A percentile compares a stretch with the other conserved stretches of the same genome.
These are phyloP conservation scores for Catamblyrhynchus diadema DNA, from an alignment of 2,797 vertebrate species.

Conservation along the genomic window DNA sequence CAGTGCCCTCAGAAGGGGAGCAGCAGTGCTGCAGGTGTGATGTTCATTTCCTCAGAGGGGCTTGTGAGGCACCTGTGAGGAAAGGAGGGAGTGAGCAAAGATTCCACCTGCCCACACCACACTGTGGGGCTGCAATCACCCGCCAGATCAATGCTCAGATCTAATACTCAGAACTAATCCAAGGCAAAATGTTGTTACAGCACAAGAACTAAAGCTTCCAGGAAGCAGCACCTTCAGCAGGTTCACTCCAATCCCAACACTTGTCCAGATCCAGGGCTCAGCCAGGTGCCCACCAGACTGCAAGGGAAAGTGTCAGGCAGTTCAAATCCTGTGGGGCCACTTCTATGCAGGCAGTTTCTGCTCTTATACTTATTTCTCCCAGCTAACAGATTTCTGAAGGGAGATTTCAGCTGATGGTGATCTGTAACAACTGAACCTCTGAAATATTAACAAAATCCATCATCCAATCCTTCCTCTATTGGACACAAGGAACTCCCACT, in stretches of 20 bases:
- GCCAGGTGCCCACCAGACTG: neutral
- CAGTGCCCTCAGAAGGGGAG: neutral
- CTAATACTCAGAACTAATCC: neutral
- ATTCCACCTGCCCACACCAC: neutral
- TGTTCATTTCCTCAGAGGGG: neutral
- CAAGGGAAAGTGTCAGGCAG: neutral
- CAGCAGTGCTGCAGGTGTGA: neutral
- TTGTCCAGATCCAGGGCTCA: neutral
- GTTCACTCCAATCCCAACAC: neutral
- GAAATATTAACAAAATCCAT: neutral
- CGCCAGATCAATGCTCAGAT: neutral
- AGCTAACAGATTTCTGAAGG: neutral
- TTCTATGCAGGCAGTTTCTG: neutral
- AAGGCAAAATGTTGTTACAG: neutral
- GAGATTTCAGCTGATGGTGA: neutral
- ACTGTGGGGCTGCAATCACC: neutral
- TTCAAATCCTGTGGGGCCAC: neutral
- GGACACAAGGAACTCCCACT: neutral
- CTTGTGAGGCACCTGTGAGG: neutral
- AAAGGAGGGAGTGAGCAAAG: neutral
- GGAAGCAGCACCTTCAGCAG: neutral
- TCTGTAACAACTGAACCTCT: constrained; percentile 6
- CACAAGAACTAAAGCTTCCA: neutral
- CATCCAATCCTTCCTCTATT: rapidly evolving
- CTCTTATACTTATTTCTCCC: neutral